Evolutionary conservation across 1,140 invertebrate species (phyloP).

Genomic region (Dolichoris vasculosae): DNA sequence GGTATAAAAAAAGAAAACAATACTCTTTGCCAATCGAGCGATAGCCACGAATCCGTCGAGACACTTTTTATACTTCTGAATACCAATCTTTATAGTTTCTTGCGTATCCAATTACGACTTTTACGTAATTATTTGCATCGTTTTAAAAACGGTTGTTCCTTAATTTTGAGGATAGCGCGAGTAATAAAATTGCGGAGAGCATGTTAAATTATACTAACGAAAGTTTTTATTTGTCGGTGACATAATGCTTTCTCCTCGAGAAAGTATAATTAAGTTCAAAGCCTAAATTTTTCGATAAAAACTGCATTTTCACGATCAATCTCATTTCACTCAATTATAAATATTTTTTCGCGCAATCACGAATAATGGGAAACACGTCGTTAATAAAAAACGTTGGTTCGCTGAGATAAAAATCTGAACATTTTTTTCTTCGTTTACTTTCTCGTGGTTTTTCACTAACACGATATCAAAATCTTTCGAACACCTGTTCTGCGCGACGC

Average conservation of each 20-base stretch:
- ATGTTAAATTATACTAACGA: neutral
- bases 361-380: neutral
- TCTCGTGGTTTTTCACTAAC: neutral
- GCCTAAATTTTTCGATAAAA: constrained; percentile 14
- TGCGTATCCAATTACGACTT: neutral
- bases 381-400: neutral
- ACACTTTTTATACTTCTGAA: neutral
- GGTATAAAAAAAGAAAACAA: neutral
- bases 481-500: too few relatives aligned
- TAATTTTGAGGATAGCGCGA: neutral
- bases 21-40: neutral
- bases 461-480: neutral
- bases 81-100: neutral
- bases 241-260: constrained; percentile 26
- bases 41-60: too few relatives aligned
- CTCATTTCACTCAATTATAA: neutral
- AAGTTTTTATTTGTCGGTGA: constrained; percentile 2
- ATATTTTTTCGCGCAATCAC: neutral
- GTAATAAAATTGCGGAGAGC: too few relatives aligned
- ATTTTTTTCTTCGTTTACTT: neutral
- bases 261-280: too few relatives aligned
- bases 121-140: neutral
- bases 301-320: neutral
- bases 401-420: neutral
- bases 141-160: neutral